These are phyloP conservation scores for Prietella phreatophila DNA, from an alignment of 2,113 vertebrate species.

Conservation along the genomic window DNA sequence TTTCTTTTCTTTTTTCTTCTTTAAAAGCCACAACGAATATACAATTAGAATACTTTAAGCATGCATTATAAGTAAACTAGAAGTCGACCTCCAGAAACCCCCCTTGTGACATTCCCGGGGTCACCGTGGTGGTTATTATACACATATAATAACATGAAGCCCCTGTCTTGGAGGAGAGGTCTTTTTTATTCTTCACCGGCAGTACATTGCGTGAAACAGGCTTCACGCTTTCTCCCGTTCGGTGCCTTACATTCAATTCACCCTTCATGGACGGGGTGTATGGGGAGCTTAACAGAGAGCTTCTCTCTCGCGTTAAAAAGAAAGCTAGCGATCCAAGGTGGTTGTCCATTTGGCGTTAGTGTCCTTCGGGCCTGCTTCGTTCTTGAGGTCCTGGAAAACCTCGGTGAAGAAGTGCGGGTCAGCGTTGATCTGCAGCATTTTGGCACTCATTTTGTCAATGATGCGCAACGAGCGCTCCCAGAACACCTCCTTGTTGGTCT, in stretches of 20 bases:
- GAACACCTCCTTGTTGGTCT: constrained; percentile 87
- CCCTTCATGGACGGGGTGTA: constrained; percentile 43
- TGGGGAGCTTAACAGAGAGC: constrained; percentile 36
- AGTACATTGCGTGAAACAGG: constrained; percentile 36
- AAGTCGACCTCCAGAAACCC: constrained; percentile 39
- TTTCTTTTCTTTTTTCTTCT: constrained; percentile 27
- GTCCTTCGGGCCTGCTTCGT: constrained; percentile 77
- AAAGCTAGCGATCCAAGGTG: constrained; percentile 82
- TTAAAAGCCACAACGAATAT: constrained; percentile 59
- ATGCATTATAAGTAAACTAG: constrained; percentile 60
- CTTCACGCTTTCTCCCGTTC: constrained; percentile 37
- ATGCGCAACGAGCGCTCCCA: constrained; percentile 88
- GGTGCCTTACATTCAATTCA: constrained; percentile 55
- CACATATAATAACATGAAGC: constrained; percentile 54
- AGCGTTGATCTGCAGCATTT: constrained; percentile 89
- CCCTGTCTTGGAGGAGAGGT: constrained; percentile 44
- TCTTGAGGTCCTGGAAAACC: constrained; percentile 92
- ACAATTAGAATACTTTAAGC: constrained; percentile 60
- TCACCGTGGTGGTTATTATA: constrained; percentile 53
- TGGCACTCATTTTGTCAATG: constrained; percentile 83
- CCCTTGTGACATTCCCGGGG: constrained; percentile 61
- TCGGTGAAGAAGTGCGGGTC: constrained; percentile 92
- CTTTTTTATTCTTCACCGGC: constrained; percentile 42
- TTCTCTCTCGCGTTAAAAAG: constrained; percentile 28
- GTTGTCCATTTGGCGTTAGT: constrained; percentile 77